Conservation (phyloP, 2,113 vertebrate species). For the Baryphthengus martii region DNA sequence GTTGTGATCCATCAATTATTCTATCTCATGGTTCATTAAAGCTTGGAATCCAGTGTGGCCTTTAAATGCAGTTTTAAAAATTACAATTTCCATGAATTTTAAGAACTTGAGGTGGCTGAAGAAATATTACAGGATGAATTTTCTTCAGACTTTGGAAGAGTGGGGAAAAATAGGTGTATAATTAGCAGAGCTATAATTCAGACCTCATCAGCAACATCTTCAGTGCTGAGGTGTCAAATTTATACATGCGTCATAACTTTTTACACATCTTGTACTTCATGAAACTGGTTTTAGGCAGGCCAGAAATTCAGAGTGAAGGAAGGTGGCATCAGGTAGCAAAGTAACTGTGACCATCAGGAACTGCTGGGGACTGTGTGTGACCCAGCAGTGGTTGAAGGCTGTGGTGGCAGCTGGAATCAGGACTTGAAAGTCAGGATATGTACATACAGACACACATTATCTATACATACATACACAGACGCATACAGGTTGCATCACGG, state of each 20-base stretch:
- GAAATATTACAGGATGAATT: neutral
- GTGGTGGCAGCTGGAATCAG: fast-evolving
- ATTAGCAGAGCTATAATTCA: neutral
- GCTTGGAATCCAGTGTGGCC: neutral
- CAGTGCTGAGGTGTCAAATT: neutral
- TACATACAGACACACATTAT: neutral
- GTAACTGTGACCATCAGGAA: neutral
- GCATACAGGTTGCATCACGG: too few relatives aligned
- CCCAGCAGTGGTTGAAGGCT: fast-evolving
- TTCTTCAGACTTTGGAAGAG: neutral
- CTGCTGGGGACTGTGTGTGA: fast-evolving
- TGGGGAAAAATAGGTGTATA: neutral
- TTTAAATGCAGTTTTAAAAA: neutral
- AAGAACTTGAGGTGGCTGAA: neutral
- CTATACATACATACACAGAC: fast-evolving
- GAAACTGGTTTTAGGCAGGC: fast-evolving
- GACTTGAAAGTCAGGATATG: neutral
- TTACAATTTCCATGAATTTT: neutral
- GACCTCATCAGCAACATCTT: neutral
- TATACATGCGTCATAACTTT: neutral
- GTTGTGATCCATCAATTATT: neutral
- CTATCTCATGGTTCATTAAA: neutral
- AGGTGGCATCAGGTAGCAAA: neutral
- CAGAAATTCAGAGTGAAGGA: neutral
- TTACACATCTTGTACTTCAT: neutral